A percentile compares a stretch with the other conserved stretches of the same genome.
These are phyloP conservation scores for Sinocyclocheilus anshuiensis DNA, from an alignment of 2,113 vertebrate species.

Conservation along the genomic window DNA sequence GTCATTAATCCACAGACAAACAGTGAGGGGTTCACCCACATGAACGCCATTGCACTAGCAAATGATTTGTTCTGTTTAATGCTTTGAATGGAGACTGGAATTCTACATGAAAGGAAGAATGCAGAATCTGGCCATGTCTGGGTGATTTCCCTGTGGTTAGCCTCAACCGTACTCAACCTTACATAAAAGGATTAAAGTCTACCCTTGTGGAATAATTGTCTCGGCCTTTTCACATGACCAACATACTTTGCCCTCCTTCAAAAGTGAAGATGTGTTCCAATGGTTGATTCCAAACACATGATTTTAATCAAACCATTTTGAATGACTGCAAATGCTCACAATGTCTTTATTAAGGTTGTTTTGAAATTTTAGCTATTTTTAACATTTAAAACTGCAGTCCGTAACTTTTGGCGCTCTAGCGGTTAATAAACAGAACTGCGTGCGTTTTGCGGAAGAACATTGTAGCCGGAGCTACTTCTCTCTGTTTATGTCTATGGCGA, in stretches of 20 bases:
- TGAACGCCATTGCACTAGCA: not conserved
- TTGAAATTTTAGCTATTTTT: not conserved
- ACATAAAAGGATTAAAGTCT: slow-evolving; percentile 73
- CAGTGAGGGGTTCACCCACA: not conserved
- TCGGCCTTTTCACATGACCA: slow-evolving; percentile 73
- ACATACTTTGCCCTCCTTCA: slow-evolving; percentile 43
- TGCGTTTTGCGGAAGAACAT: no score
- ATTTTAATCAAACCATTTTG: slow-evolving; percentile 53
- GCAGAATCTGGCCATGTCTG: slow-evolving; percentile 62
- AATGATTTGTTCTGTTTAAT: slow-evolving; percentile 5
- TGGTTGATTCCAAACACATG: slow-evolving; percentile 43
- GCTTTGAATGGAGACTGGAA: slow-evolving; percentile 20
- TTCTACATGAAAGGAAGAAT: slow-evolving; percentile 47
- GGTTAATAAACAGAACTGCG: no score
- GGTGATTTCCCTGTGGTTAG: slow-evolving; percentile 44
- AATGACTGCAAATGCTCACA: slow-evolving; percentile 56
- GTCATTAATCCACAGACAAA: not conserved
- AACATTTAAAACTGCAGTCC: no score
- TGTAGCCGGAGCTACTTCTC: no score
- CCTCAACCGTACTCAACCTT: slow-evolving; percentile 45
- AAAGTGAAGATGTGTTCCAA: slow-evolving; percentile 51
- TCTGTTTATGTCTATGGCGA: no score
- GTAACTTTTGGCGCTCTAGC: no score
- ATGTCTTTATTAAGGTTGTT: slow-evolving; percentile 34
- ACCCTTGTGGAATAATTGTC: slow-evolving; percentile 71